A percentile compares a stretch with the other conserved stretches of the same genome.
Evolutionary conservation across 1,140 invertebrate genomes (phyloP).

Genomic region (Lordiphosa mommai): DNA sequence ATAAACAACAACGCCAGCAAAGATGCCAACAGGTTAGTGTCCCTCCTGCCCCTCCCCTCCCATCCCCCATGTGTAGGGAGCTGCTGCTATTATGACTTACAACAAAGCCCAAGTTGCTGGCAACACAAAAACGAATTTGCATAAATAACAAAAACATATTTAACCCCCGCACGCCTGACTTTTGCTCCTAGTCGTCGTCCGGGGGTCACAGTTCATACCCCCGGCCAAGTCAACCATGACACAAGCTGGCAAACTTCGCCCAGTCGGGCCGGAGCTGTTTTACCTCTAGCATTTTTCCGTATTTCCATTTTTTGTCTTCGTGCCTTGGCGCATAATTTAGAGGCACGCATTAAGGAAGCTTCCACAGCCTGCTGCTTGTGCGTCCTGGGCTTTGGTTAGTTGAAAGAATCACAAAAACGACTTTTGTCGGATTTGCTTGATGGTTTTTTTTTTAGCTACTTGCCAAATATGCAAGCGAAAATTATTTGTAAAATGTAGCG

Average conservation of each 20-base stretch:
- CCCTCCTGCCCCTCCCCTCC: not conserved
- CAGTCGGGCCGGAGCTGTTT: slow-evolving; percentile 32
- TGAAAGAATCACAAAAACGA: slow-evolving; percentile 48
- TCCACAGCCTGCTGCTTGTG: slow-evolving; percentile 33
- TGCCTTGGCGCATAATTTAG: slow-evolving; percentile 59
- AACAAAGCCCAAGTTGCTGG: slow-evolving; percentile 64
- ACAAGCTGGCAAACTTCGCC: slow-evolving; percentile 65
- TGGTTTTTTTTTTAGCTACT: slow-evolving; percentile 13
- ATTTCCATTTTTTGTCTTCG: slow-evolving; percentile 19
- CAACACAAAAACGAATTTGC: slow-evolving; percentile 72
- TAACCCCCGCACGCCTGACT: slow-evolving; percentile 55
- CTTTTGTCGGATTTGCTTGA: slow-evolving; percentile 22
- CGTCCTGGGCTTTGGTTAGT: slow-evolving; percentile 41
- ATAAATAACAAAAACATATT: slow-evolving; percentile 78
- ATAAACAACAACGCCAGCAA: slow-evolving; percentile 51
- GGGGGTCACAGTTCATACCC: slow-evolving; percentile 49
- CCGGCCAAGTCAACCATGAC: slow-evolving; percentile 51
- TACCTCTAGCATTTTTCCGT: slow-evolving; percentile 31
- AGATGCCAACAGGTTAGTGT: slow-evolving; percentile 61
- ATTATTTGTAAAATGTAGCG: slow-evolving; percentile 69
- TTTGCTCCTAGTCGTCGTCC: slow-evolving; percentile 19
- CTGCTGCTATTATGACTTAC: slow-evolving; percentile 60
- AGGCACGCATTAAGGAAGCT: slow-evolving; percentile 56
- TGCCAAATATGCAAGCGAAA: slow-evolving; percentile 63
- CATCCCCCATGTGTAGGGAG: slow-evolving; percentile 20